Percentiles rank a stretch among this genome's conserved stretches.
Conservation (phyloP, 2,113 vertebrate genomes). For the Hypanus sabinus region DNA sequence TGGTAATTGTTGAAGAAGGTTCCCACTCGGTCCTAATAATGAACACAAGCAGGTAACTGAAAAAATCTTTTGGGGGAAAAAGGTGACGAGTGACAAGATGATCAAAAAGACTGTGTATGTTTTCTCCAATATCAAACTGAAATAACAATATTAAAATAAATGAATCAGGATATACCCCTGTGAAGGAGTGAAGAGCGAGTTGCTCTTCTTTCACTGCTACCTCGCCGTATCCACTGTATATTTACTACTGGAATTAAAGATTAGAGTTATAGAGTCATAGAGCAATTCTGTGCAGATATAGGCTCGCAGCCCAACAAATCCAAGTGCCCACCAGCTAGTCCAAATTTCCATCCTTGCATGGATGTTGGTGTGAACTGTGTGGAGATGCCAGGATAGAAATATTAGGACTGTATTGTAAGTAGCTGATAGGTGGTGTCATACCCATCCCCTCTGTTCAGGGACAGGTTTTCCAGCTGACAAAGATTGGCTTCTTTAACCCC, state of each 20-base stretch:
- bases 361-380: too few relatives aligned
- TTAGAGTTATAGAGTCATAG: not conserved
- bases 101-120: not conserved
- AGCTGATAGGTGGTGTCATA: too few relatives aligned
- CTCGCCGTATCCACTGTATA: not conserved
- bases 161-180: not conserved
- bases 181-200: too few relatives aligned
- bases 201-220: not conserved
- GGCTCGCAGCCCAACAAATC: too few relatives aligned
- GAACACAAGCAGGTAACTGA: not conserved
- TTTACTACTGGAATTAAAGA: not conserved
- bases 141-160: not conserved
- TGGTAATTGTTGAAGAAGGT: not conserved
- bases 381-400: too few relatives aligned
- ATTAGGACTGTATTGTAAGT: too few relatives aligned
- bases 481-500: too few relatives aligned
- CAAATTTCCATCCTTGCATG: too few relatives aligned
- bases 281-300: too few relatives aligned
- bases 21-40: slow-evolving; percentile 10
- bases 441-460: too few relatives aligned
- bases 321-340: too few relatives aligned
- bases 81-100: not conserved
- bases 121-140: not conserved
- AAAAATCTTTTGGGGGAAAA: not conserved
- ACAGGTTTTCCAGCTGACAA: too few relatives aligned